Conservation (phyloP, 2,797 vertebrate genomes). For the Malacoraja senta region DNA sequence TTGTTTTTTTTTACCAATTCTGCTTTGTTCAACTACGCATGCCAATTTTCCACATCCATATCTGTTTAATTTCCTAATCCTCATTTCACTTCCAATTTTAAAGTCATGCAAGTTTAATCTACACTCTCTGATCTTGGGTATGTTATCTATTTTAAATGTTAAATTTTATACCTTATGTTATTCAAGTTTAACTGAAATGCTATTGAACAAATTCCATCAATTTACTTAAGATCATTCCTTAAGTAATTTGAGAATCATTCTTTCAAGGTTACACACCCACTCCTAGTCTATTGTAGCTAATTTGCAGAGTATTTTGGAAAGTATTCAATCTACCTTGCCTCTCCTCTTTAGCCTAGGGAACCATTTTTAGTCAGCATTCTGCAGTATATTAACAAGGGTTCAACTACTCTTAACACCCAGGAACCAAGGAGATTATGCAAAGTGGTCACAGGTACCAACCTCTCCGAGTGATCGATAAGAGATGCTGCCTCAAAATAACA, state of each 20-base stretch:
- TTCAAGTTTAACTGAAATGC: background rate
- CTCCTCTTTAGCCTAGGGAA: no score
- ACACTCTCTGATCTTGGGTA: background rate
- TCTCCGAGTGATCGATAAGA: no score
- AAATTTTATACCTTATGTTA: background rate
- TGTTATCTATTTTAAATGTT: background rate
- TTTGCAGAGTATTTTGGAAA: no score
- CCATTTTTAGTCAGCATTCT: no score
- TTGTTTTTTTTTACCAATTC: background rate
- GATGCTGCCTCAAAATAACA: no score
- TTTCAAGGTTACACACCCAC: background rate
- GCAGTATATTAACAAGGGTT: no score
- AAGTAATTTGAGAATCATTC: background rate
- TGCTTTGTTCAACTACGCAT: background rate
- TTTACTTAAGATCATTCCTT: background rate
- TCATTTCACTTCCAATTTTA: background rate
- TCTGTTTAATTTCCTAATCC: background rate
- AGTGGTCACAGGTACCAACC: no score
- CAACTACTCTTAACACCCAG: no score
- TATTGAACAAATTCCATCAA: background rate
- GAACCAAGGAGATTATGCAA: no score
- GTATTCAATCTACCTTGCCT: no score
- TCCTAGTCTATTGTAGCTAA: background rate
- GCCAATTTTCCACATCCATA: background rate
- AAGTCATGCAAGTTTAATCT: background rate